phyloP scores from a whole-genome alignment of 2,888 invertebrate genomes.

The Eudemis profundana region DNA sequence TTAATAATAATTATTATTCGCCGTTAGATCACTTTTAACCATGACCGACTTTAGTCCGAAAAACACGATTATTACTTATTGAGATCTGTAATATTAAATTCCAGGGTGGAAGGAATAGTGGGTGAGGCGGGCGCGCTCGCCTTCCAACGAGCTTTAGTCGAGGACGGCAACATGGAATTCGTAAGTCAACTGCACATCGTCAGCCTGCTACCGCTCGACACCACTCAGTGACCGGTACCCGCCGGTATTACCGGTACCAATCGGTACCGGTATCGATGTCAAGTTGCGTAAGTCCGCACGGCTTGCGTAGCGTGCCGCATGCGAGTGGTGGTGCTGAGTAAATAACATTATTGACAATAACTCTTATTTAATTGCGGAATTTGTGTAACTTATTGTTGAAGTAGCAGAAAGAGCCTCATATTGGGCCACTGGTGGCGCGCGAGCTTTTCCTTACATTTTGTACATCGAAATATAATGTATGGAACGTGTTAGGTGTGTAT shows the following conservation, averaged over 20 bases:
- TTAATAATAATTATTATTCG: too few species aligned
- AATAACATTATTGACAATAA: constrained; percentile 11
- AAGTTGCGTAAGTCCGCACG: constrained; percentile 40
- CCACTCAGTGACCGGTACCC: constrained; percentile 46
- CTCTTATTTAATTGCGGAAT: background rate
- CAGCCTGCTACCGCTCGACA: constrained; percentile 66
- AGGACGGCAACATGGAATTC: constrained; percentile 82
- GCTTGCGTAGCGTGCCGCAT: constrained; percentile 37
- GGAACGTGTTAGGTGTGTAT: too few species aligned
- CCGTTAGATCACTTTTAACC: too few species aligned
- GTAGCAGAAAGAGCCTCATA: too few species aligned
- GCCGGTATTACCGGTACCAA: constrained; percentile 1
- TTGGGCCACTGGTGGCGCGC: too few species aligned
- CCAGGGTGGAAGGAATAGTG: constrained; percentile 52
- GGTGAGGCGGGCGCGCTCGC: constrained; percentile 54
- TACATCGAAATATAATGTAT: too few species aligned
- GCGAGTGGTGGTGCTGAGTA: constrained; percentile 19
- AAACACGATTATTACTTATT: too few species aligned
- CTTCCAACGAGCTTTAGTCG: constrained; percentile 68
- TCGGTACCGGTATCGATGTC: constrained; percentile 15
- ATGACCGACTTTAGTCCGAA: too few species aligned
- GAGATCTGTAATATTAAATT: background rate
- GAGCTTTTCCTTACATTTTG: too few species aligned
- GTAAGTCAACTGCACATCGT: constrained; percentile 84
- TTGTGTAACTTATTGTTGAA: too few species aligned